These are phyloP conservation scores for Sciaenops ocellatus DNA, from an alignment of 2,797 vertebrate species.

Conservation along the genomic window DNA sequence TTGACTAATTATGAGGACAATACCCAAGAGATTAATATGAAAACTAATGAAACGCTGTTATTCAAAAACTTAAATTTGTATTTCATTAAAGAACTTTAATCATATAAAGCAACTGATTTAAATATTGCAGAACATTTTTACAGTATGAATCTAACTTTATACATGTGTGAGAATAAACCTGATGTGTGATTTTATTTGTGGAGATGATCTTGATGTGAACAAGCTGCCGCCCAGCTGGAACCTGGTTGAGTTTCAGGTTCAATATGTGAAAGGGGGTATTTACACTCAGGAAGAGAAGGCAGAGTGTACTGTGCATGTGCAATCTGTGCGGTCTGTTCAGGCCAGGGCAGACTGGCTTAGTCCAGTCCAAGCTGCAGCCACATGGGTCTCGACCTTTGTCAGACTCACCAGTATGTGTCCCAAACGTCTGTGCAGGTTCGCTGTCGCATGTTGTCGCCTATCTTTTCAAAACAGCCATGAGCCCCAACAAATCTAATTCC, in stretches of 20 bases:
- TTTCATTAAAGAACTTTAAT: constrained; percentile 21
- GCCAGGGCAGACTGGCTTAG: constrained; percentile 3
- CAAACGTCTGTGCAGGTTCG: constrained; percentile 40
- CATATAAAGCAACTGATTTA: background rate
- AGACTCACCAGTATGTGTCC: constrained; percentile 37
- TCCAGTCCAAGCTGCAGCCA: constrained; percentile 39
- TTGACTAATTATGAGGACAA: constrained; percentile 12
- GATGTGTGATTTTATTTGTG: no score
- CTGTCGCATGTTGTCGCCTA: constrained; percentile 68
- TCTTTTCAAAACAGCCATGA: constrained; percentile 72
- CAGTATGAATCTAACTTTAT: background rate
- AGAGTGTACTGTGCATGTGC: background rate
- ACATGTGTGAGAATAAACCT: background rate
- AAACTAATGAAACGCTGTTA: background rate
- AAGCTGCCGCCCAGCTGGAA: background rate
- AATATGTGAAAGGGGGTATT: background rate
- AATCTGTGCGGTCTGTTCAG: constrained; percentile 7
- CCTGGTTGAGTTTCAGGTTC: constrained; percentile 5
- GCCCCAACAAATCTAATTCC: constrained; percentile 78
- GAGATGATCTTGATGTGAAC: background rate
- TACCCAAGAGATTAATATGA: constrained; percentile 8
- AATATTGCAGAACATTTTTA: constrained; percentile 17
- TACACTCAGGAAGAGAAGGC: background rate
- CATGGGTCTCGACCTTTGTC: constrained; percentile 63
- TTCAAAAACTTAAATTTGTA: constrained; percentile 22